Conservation (phyloP, 2,113 vertebrate genomes). For the Polyodon spathula region DNA sequence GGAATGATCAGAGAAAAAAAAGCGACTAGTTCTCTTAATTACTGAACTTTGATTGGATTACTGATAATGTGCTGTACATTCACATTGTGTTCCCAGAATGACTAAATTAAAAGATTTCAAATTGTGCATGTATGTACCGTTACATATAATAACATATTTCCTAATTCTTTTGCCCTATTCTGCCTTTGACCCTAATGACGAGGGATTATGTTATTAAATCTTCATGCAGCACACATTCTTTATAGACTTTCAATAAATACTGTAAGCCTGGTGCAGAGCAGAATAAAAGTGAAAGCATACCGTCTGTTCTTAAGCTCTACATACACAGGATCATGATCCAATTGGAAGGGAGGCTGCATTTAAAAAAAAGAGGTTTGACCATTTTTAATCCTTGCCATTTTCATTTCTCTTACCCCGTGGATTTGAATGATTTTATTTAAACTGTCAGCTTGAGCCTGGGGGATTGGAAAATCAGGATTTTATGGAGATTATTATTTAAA, state of each 20-base stretch:
- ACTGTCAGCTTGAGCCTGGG: constrained; percentile 95
- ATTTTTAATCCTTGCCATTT: constrained; percentile 93
- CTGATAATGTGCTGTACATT: not conserved
- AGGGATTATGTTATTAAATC: constrained; percentile 79
- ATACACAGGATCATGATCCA: constrained; percentile 75
- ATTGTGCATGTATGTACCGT: constrained; percentile 53
- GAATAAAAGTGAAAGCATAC: constrained; percentile 77
- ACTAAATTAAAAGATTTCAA: not conserved
- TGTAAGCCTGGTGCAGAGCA: constrained; percentile 71
- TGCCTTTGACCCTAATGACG: constrained; percentile 71
- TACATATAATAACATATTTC: constrained; percentile 62
- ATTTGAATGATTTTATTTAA: constrained; percentile 99
- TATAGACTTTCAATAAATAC: constrained; percentile 77
- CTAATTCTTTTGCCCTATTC: constrained; percentile 70
- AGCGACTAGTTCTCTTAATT: not conserved
- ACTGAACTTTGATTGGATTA: constrained; percentile 8
- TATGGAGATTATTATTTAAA: constrained; percentile 87
- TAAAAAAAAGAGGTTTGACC: constrained; percentile 79
- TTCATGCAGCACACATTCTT: constrained; percentile 71
- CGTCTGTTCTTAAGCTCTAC: constrained; percentile 76
- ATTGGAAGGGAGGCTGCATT: constrained; percentile 71
- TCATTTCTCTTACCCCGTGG: constrained; percentile 95
- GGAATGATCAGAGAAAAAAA: not conserved
- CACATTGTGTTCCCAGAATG: not conserved
- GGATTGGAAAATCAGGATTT: constrained; percentile 97